Conservation (phyloP, 2,888 invertebrate species). For the Bhutanitis thaidina region DNA sequence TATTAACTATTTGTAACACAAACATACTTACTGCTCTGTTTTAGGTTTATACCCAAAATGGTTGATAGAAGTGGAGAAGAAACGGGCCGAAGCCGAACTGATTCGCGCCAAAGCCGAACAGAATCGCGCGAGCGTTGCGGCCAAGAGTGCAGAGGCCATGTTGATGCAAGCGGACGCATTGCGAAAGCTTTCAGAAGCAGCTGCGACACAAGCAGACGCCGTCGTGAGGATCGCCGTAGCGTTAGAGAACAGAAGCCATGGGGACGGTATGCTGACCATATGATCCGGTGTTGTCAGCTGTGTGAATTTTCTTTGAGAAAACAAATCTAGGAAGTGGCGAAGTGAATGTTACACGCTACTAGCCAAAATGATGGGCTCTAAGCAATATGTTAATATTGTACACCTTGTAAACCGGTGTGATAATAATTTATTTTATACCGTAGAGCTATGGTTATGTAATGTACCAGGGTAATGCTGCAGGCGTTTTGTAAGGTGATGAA, state of each 20-base stretch:
- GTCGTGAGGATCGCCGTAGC: slow-evolving; percentile 45
- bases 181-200: slow-evolving; percentile 49
- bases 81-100: slow-evolving; percentile 54
- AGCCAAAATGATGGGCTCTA: too few species aligned
- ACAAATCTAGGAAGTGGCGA: too few species aligned
- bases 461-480: too few species aligned
- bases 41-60: slow-evolving; percentile 58
- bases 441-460: too few species aligned
- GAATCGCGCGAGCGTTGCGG: slow-evolving; percentile 37
- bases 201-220: slow-evolving; percentile 49
- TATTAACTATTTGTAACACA: too few species aligned
- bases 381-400: too few species aligned
- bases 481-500: too few species aligned
- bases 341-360: too few species aligned
- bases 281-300: slow-evolving; percentile 16
- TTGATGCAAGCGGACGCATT: slow-evolving; percentile 51
- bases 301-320: too few species aligned
- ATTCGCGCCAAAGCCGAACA: slow-evolving; percentile 53
- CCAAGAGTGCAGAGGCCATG: slow-evolving; percentile 49
- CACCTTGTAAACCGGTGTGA: too few species aligned
- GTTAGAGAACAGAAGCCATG: slow-evolving; percentile 38
- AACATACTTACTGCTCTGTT: not conserved
- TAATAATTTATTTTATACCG: too few species aligned
- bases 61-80: slow-evolving; percentile 58
- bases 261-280: slow-evolving; percentile 32